Evolutionary conservation across 2,888 invertebrate genomes (phyloP).

Genomic region (Eilema depressum): DNA sequence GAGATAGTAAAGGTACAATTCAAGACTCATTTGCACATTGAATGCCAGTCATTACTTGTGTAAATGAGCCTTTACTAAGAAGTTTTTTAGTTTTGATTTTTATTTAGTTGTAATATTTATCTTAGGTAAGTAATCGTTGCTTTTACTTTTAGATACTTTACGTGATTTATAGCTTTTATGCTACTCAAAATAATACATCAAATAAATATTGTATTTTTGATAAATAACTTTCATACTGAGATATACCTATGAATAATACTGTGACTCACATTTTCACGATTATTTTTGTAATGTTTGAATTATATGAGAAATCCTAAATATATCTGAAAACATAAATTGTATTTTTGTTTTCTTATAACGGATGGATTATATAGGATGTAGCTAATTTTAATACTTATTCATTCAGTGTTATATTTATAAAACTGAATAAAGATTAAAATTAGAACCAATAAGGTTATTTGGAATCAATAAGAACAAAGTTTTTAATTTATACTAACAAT

Average conservation of each 20-base stretch:
- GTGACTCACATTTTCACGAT: slow-evolving; percentile 17
- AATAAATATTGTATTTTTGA: slow-evolving; percentile 18
- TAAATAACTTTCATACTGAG: slow-evolving; percentile 18
- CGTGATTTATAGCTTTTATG: slow-evolving; percentile 22
- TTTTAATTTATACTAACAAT: no score
- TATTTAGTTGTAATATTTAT: neutral
- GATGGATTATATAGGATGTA: neutral
- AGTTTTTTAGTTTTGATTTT: neutral
- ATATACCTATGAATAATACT: slow-evolving; percentile 16
- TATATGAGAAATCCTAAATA: slow-evolving; percentile 18
- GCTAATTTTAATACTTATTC: slow-evolving; percentile 6
- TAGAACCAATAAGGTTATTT: no score
- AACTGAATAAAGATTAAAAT: no score
- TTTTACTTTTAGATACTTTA: slow-evolving; percentile 15
- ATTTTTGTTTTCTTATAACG: slow-evolving; percentile 13
- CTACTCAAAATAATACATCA: slow-evolving; percentile 17
- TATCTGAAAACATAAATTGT: slow-evolving; percentile 8
- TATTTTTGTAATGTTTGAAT: slow-evolving; percentile 17
- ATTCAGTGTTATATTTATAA: no score
- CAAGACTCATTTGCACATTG: neutral
- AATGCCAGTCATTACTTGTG: neutral
- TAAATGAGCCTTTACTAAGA: neutral
- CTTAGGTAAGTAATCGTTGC: neutral
- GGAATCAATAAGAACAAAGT: no score
- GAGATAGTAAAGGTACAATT: slow-evolving; percentile 12